Evolutionary conservation across 2,797 vertebrate genomes (phyloP).

Genomic region (Mus minutoides): DNA sequence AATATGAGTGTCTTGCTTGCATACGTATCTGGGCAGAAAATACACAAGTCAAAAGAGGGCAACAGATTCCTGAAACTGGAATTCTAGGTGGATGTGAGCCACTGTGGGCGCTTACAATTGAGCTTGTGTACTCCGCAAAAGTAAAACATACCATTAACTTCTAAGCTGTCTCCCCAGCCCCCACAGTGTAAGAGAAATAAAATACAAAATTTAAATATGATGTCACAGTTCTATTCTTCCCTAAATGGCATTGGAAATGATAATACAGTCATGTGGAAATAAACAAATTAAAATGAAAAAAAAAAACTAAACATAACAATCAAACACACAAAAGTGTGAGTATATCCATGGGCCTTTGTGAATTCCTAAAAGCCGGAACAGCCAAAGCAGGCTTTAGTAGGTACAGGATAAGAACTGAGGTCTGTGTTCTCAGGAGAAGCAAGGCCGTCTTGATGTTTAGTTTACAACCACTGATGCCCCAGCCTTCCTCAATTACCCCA

Average conservation of each 20-base stretch:
- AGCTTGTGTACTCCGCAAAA: not conserved
- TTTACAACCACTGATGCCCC: not conserved
- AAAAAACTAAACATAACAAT: not conserved
- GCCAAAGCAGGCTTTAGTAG: not conserved
- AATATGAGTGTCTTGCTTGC: not conserved
- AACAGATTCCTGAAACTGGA: not conserved
- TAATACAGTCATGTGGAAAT: not conserved
- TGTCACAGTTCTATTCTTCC: not conserved
- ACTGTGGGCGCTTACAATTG: not conserved
- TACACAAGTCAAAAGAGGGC: not conserved
- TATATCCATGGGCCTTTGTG: not conserved
- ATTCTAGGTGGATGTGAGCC: not conserved
- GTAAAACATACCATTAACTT: too few species aligned
- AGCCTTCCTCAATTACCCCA: not conserved
- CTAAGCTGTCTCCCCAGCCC: not conserved
- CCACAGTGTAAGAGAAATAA: not conserved
- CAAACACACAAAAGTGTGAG: not conserved
- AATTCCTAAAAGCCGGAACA: not conserved
- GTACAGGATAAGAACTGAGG: not conserved
- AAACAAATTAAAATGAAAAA: not conserved
- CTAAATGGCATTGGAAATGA: slow-evolving; percentile 1
- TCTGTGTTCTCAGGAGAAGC: too few species aligned
- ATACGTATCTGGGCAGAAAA: too few species aligned
- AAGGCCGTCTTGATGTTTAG: not conserved
- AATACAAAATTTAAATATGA: not conserved